Conservation (phyloP, 92 coral and sea anemone genomes). For the Nematostella vectensis region DNA sequence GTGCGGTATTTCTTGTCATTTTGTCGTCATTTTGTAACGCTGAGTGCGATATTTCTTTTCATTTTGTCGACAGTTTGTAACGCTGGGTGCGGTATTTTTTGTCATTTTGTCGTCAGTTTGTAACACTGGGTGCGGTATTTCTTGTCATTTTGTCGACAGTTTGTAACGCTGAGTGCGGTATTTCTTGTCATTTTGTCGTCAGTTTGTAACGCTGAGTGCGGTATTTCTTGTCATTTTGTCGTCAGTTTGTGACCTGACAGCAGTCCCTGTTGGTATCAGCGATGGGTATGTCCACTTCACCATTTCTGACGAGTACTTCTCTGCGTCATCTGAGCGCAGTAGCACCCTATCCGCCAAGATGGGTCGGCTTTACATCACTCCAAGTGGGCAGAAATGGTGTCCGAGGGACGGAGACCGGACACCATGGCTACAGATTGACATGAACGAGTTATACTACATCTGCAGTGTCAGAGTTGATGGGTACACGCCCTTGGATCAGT, state of each 20-base stretch:
- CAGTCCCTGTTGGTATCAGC: slow-evolving; percentile 6
- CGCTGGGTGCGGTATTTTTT: no score
- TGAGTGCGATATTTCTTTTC: no score
- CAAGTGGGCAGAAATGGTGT: background rate
- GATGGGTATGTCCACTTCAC: background rate
- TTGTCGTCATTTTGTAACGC: no score
- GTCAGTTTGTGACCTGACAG: slow-evolving; percentile 4
- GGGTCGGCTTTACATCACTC: slow-evolving; percentile 5
- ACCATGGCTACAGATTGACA: slow-evolving; percentile 6
- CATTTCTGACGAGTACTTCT: background rate
- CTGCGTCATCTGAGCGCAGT: background rate
- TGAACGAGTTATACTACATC: slow-evolving; percentile 1
- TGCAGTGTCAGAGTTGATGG: slow-evolving; percentile 5
- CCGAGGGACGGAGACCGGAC: background rate
- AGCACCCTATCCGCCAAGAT: background rate
- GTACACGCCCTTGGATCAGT: background rate
- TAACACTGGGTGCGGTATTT: no score
- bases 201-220: no score
- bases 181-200: no score
- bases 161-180: no score
- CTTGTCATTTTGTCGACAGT: no score
- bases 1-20: no score
- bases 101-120: no score
- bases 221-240: no score
- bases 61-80: no score